Base-by-base conservation (phyloP, 2,797 vertebrate genomes). In the Semotilus atromaculatus region DNA sequence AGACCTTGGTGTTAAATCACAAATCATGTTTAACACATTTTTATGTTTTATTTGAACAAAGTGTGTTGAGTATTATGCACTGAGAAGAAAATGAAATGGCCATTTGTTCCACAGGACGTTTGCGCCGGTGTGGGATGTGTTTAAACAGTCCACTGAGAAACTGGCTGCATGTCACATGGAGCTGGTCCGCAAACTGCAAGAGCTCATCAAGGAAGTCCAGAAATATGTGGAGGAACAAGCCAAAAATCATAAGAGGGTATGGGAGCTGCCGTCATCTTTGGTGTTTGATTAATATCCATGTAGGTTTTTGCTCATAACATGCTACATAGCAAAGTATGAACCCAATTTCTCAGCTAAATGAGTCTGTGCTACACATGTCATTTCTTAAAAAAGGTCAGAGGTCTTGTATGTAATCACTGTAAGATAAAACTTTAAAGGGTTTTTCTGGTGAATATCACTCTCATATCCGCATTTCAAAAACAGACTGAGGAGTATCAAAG, bases 141-240 rank as follows among this genome's bases (percentile, higher is more conserved):
- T 99, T 91, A 99, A 97, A 95, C 96, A 93, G 43, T 99, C 98
- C 43, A 98, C 98, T 26, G 98, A 99, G 92, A 99, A 98, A 91
- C 93, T 99, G 92, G 97, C 97, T 88, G 92, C 90, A 85, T 99
- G 98, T 94, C 98, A 99, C 92, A 95, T 98, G 95, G 98, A 99
- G 85, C 96, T 99, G 38, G 96, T 98, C 89, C 95, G 96, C 89
- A 98, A 98, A 88, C 95, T 99, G 68, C 98, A 99, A 87, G 98
- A 99, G 21, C 95, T 99, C 86, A 99, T 99, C 92, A 99, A 98
- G 90, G 98, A 99, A 90, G 97, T 98, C 83, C 98, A 99, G 88
- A 99, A 98, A 87, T 99, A 99, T 82, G 97, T 97, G 88, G 98
- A 99, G 77, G 98, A 99, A 86, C 98, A 99, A 93, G 96, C 97